These are phyloP conservation scores for Papilio xuthus DNA, from an alignment of 1,140 invertebrate species.

Conservation along the genomic window DNA sequence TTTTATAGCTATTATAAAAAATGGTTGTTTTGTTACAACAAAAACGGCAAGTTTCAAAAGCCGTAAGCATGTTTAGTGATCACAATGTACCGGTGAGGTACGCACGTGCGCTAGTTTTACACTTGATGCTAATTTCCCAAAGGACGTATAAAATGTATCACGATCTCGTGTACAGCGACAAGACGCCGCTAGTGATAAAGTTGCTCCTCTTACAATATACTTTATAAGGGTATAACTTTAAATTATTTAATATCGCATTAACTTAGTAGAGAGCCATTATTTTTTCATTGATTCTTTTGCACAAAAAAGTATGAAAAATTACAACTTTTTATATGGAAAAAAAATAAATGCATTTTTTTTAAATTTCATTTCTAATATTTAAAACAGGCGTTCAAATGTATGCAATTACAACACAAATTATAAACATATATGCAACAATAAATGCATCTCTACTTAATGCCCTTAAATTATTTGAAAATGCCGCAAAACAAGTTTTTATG, in stretches of 20 bases:
- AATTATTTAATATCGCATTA: not conserved
- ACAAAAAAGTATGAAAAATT: not conserved
- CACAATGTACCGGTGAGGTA: slow-evolving; percentile 3
- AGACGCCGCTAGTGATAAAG: not conserved
- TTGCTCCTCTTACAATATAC: slow-evolving; percentile 17
- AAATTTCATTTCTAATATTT: too few species aligned
- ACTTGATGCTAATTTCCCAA: slow-evolving; percentile 58
- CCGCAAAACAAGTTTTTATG: slow-evolving; percentile 17
- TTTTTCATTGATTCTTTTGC: not conserved
- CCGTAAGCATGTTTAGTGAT: slow-evolving; percentile 19
- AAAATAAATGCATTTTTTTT: too few species aligned
- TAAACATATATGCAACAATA: not conserved
- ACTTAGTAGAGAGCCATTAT: not conserved
- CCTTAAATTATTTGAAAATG: slow-evolving; percentile 16
- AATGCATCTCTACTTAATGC: not conserved
- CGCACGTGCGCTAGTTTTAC: slow-evolving; percentile 37
- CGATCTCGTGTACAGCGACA: slow-evolving; percentile 19
- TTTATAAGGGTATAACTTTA: slow-evolving; percentile 8
- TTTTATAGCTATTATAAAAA: not conserved
- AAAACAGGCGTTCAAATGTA: too few species aligned
- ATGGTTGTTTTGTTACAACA: not conserved
- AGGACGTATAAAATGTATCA: slow-evolving; percentile 50
- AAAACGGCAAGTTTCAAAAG: slow-evolving; percentile 8
- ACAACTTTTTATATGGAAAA: too few species aligned
- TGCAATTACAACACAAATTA: too few species aligned